These are phyloP conservation scores for Ethmia dodecea DNA, from an alignment of 2,888 invertebrate genomes.

Conservation along the genomic window DNA sequence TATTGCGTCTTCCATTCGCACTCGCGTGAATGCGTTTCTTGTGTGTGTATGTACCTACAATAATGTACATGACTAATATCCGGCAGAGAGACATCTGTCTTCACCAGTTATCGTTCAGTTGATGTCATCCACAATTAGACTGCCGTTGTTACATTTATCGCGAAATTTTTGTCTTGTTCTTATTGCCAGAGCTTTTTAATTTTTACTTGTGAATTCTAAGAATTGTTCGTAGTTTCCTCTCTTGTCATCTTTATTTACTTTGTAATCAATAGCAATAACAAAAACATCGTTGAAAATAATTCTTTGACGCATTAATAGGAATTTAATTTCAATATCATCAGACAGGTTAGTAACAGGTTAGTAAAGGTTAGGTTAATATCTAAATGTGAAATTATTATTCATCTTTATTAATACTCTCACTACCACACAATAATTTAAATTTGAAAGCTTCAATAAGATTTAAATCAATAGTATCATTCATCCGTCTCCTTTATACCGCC, in stretches of 20 bases:
- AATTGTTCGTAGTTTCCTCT: no score
- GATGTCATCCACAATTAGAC: constrained; percentile 41
- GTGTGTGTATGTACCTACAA: constrained; percentile 35
- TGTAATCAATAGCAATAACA: no score
- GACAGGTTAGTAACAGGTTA: no score
- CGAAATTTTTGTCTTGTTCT: constrained; percentile 16
- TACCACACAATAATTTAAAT: constrained; percentile 33
- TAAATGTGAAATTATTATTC: no score
- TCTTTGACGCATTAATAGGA: no score
- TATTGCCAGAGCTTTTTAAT: constrained; percentile 3
- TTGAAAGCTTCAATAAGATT: constrained; percentile 37
- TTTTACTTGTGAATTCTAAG: no score
- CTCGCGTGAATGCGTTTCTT: constrained; percentile 24
- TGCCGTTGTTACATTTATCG: constrained; percentile 30
- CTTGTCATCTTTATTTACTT: no score
- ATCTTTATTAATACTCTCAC: no score
- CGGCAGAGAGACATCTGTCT: constrained; percentile 59
- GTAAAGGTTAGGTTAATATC: no score
- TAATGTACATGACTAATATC: constrained; percentile 70
- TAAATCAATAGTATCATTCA: constrained; percentile 44
- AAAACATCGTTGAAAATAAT: no score
- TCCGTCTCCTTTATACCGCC: constrained; percentile 32
- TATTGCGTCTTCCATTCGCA: constrained; percentile 53
- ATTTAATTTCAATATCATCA: no score
- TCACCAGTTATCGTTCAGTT: constrained; percentile 38